A percentile compares a stretch with the other conserved stretches of the same genome.
These are phyloP conservation scores for Hedychridium roseum DNA, from an alignment of 2,888 invertebrate species.

Conservation along the genomic window DNA sequence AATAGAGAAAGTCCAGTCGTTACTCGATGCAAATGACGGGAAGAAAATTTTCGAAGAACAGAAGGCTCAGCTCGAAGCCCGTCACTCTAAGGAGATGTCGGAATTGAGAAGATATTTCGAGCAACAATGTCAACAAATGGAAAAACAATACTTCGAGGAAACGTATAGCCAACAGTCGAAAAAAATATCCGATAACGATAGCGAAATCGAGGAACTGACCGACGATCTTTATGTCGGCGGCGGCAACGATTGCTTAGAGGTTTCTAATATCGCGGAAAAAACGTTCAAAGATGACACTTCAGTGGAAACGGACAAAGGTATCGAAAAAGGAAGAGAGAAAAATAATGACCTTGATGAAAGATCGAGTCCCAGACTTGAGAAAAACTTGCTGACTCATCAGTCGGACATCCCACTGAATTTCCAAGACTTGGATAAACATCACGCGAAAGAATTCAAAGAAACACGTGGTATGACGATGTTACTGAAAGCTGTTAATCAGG, in stretches of 20 bases:
- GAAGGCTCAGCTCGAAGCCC: constrained; percentile 68
- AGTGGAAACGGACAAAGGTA: constrained; percentile 11
- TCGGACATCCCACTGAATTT: no score
- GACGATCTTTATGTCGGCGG: constrained; percentile 59
- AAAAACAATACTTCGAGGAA: constrained; percentile 80
- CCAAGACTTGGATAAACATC: no score
- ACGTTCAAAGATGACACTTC: constrained; percentile 31
- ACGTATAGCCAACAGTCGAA: constrained; percentile 74
- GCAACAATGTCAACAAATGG: constrained; percentile 80
- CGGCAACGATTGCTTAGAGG: constrained; percentile 44
- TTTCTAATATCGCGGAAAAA: constrained; percentile 26
- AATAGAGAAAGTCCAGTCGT: constrained; percentile 66
- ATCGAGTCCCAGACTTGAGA: no score
- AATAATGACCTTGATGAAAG: no score
- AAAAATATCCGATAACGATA: constrained; percentile 66
- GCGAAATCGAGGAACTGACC: constrained; percentile 61
- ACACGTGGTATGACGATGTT: constrained; percentile 20
- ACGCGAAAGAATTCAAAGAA: constrained; percentile 29
- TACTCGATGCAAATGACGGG: constrained; percentile 70
- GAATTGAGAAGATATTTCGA: constrained; percentile 82
- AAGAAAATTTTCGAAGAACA: constrained; percentile 68
- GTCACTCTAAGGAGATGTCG: constrained; percentile 81
- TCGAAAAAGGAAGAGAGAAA: constrained; percentile 6
- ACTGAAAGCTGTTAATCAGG: constrained; percentile 45
- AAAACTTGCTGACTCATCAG: no score